Evolutionary conservation across 2,113 vertebrate species (phyloP).

Genomic region (Platanista minor): DNA sequence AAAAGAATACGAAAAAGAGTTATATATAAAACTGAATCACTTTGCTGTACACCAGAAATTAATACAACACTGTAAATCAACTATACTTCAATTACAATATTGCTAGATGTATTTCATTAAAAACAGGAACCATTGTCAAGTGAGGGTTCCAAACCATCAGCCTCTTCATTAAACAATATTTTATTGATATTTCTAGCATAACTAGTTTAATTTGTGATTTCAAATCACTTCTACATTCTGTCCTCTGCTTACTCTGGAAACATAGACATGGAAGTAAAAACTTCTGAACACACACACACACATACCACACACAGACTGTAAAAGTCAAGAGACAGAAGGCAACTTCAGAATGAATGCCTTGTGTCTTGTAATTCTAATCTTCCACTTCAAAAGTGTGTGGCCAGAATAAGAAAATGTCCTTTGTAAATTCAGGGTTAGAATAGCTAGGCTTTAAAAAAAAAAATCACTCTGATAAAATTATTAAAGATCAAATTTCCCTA

Average conservation of each 20-base stretch:
- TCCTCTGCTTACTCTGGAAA: background rate
- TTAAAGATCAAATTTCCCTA: conserved; percentile 75
- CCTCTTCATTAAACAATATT: background rate
- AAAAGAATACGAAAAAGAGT: background rate
- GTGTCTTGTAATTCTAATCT: conserved; percentile 22
- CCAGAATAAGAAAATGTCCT: conserved; percentile 35
- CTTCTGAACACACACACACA: background rate
- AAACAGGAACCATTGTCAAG: background rate
- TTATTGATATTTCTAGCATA: background rate
- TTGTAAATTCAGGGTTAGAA: conserved; percentile 60
- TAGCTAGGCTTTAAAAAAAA: conserved; percentile 46
- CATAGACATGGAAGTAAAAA: background rate
- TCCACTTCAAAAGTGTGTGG: background rate
- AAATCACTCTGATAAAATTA: conserved; percentile 73
- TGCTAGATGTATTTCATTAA: background rate
- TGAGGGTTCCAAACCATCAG: background rate
- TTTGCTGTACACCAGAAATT: background rate
- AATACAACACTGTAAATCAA: background rate
- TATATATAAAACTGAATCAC: background rate
- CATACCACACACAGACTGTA: background rate
- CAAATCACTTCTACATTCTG: background rate
- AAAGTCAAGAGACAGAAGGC: background rate
- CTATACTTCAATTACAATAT: background rate
- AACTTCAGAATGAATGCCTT: conserved; percentile 54
- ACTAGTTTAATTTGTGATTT: background rate